Conservation (phyloP, 1,140 invertebrate genomes). For the Drosophila malerkotliana region DNA sequence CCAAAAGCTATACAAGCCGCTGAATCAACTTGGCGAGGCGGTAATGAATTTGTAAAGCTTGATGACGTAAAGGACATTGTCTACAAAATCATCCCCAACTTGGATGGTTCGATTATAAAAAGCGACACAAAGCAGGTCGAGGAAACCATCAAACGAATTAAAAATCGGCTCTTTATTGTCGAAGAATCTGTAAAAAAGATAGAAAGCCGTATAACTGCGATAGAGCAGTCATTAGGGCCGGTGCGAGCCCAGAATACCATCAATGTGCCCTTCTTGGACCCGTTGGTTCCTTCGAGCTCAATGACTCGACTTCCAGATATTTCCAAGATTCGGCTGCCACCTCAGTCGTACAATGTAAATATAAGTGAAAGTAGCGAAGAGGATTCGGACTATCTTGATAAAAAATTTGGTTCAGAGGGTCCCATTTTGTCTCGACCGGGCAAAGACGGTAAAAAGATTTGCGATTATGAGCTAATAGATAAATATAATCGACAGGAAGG, state of each 20-base stretch:
- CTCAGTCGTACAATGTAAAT: not conserved
- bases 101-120: not conserved
- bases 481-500: not conserved
- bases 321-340: not conserved
- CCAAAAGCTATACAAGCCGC: not conserved
- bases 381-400: not conserved
- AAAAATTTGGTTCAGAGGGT: not conserved
- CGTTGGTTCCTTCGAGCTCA: not conserved
- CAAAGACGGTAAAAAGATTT: not conserved
- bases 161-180: not conserved
- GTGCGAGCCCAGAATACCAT: not conserved
- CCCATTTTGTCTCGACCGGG: not conserved
- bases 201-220: not conserved
- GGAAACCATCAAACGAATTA: not conserved
- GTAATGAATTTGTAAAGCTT: conserved; percentile 8
- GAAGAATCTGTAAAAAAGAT: not conserved
- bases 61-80: conserved; percentile 9
- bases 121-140: not conserved
- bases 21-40: not conserved
- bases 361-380: not conserved
- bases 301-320: not conserved
- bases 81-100: conserved; percentile 4
- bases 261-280: not conserved
- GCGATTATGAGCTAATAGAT: not conserved
- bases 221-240: conserved; percentile 1